Evolutionary conservation across 2,888 invertebrate species (phyloP), one percentile per base, ranked within the genome.

Genomic region (Pycnomerus fuliginosus): DNA sequence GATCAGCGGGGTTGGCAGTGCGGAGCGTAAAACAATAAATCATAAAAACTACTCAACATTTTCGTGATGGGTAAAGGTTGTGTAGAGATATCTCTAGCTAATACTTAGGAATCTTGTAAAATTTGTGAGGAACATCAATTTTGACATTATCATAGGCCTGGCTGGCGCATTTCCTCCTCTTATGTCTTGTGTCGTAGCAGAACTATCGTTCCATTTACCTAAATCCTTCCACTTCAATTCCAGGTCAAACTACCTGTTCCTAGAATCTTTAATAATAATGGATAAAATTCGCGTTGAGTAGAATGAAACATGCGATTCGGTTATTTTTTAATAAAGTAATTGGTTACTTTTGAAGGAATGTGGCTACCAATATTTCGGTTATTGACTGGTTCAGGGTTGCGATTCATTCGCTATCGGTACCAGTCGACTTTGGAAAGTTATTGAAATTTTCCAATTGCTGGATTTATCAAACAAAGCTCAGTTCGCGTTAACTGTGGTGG

Each of bases 61-160:
- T 53, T 54, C 57, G 52, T 55, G 55, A 57, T 57, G 43, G 52
- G 55, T 27, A 48, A 51, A 58, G 56, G 55, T 50, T 56, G 48
- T 50, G 53, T 35, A 52, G 58, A 53, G 58, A 60, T 52, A 57
- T 60, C 60, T 48, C 60, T 50, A 56, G 50, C 17, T 55, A 46
- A 46, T 46, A 46, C 46, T 46, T 41, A 33, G 36, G 36, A 25
- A 15, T 30, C 30, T 42, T 36, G 24, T 35, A 14, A 20, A 25
- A 33, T 36, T 43, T 16, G 35, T 36, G 17, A 14, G 34, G 13
- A 41, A 40, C n/a, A n/a, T n/a, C n/a, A n/a, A n/a, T n/a, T n/a
- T n/a, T n/a, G n/a, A n/a, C n/a, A n/a, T n/a, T n/a, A n/a, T n/a
- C n/a, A n/a, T n/a, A n/a, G n/a, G n/a, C n/a, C n/a, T n/a, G n/a